Conservation (phyloP, 2,113 vertebrate genomes). For the Vombatus ursinus region DNA sequence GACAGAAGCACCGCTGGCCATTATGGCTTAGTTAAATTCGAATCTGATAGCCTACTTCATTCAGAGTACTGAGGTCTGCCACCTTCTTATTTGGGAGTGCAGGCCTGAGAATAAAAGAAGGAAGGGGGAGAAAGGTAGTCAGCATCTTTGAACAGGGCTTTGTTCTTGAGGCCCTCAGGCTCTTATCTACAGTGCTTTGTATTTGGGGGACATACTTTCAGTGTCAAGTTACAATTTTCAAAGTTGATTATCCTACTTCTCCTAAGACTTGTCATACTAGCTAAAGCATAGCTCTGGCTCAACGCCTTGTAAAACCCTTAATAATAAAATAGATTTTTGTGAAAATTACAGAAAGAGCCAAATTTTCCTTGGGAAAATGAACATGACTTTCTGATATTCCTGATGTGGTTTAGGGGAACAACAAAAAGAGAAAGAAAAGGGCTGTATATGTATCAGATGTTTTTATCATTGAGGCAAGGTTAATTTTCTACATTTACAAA, state of each 20-base stretch:
- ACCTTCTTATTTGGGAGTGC: slow-evolving; percentile 90
- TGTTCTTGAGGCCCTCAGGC: background rate
- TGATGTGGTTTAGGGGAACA: background rate
- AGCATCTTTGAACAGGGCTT: background rate
- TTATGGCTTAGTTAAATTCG: slow-evolving; percentile 87
- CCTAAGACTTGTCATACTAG: background rate
- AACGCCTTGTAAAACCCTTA: background rate
- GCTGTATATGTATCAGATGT: background rate
- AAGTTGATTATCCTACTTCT: background rate
- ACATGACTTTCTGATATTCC: background rate
- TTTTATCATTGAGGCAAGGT: background rate
- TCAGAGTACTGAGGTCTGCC: slow-evolving; percentile 91
- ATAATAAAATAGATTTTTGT: background rate
- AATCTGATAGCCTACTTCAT: slow-evolving; percentile 95
- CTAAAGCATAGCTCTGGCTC: background rate
- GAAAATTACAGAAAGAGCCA: background rate
- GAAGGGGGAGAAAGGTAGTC: background rate
- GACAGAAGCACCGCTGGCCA: slow-evolving; percentile 74
- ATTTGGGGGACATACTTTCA: slow-evolving; percentile 9
- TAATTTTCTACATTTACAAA: background rate
- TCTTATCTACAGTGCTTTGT: background rate
- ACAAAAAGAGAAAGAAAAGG: background rate
- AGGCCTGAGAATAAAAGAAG: slow-evolving; percentile 83
- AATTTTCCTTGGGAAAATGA: background rate
- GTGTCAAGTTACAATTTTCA: background rate